Evolutionary conservation across 2,888 invertebrate species (phyloP), one percentile per base, ranked within the genome.

Genomic region (Archaeoteleia sp.): DNA sequence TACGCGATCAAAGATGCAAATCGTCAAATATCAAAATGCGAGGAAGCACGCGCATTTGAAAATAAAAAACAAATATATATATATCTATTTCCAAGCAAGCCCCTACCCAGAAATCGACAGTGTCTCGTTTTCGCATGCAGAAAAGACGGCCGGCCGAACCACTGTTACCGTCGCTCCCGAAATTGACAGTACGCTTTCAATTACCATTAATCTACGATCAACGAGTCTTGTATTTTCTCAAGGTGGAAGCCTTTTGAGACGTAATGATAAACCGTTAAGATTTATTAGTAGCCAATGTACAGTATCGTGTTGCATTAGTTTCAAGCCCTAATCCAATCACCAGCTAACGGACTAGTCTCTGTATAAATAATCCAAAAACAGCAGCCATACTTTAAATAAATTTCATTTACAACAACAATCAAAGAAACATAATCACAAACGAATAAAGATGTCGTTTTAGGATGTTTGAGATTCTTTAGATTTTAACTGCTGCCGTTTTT

Each of bases 231-330:
- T 63, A 67, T 57, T 70, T 58, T 53, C 61, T 62, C 67, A 68
- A 67, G 53, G 65, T 71, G 70, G 67, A 68, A 60, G 67, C 58
- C 57, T 70, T 58, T 70, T 65, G 73, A 54, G 71, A 71, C 72
- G 68, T 67, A 67, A 65, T 70, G 70, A 68, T 74, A 74, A 72
- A 75, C 73, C 76, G 73, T 74, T 71, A 70, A 74, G 60, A 70
- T 71, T 76, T 74, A 77, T 77, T 78, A 78, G 74, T 75, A 74
- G 76, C 73, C 75, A 74, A 75, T 78, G 74, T 78, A 78, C 77
- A 75, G 54, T 73, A 74, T 71, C 73, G 72, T 72, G 67, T 73
- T 73, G 72, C 75, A 76, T 79, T 76, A 81, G 74, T 75, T 71
- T 45, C 57, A 75, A 77, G 74, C 76, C 71, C 74, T 74, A 73